phyloP scores from a whole-genome alignment of 2,888 invertebrate species.

The Drosophila stalkeri region DNA sequence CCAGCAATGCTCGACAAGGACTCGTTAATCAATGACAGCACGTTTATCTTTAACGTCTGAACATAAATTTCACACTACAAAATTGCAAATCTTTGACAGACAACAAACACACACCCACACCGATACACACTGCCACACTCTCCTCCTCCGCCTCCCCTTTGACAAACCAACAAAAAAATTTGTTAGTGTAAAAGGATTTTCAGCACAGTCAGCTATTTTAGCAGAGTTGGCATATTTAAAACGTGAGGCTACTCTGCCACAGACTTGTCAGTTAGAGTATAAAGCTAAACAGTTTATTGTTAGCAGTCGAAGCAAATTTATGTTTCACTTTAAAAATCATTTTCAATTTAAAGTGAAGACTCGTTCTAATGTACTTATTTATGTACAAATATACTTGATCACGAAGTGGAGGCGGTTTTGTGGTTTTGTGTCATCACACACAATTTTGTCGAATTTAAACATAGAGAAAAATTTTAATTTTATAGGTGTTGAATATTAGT shows the following conservation, averaged over 20 bases:
- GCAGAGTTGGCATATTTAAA: slow-evolving; percentile 33
- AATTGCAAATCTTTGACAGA: slow-evolving; percentile 70
- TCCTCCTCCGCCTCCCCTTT: background rate
- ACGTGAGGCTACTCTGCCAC: slow-evolving; percentile 14
- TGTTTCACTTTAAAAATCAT: background rate
- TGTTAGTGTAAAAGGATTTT: slow-evolving; percentile 39
- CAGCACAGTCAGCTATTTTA: slow-evolving; percentile 40
- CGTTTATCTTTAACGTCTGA: slow-evolving; percentile 75
- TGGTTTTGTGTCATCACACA: background rate
- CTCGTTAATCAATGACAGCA: slow-evolving; percentile 76
- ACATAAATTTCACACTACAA: slow-evolving; percentile 77
- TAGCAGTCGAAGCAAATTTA: background rate
- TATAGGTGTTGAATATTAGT: too few relatives aligned
- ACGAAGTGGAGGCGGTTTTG: background rate
- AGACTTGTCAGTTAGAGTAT: slow-evolving; percentile 3
- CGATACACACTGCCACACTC: background rate
- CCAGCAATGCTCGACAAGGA: slow-evolving; percentile 51
- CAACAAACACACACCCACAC: background rate
- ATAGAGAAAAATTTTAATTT: too few relatives aligned
- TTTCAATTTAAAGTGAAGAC: background rate
- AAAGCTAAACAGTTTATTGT: background rate
- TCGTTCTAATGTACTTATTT: background rate
- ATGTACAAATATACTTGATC: background rate
- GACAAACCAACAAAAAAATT: slow-evolving; percentile 8
- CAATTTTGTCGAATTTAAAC: background rate